phyloP scores from a whole-genome alignment of 2,888 invertebrate species.

The Cylloceria caligata region DNA sequence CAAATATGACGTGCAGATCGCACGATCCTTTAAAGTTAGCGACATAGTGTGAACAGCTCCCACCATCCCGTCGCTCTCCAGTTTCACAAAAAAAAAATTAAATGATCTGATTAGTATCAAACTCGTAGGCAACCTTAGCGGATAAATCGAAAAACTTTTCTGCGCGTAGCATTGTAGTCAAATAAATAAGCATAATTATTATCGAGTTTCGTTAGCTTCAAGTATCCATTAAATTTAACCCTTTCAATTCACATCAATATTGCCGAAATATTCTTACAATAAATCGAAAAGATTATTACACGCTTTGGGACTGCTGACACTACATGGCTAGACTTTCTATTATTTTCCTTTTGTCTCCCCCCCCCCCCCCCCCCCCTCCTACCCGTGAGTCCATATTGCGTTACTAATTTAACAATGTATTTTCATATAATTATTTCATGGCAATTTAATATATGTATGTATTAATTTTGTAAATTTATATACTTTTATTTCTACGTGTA shows the following conservation, averaged over 20 bases:
- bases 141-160: slow-evolving; percentile 58
- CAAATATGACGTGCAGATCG: slow-evolving; percentile 67
- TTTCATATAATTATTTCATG: slow-evolving; percentile 64
- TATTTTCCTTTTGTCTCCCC: slow-evolving; percentile 57
- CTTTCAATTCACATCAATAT: slow-evolving; percentile 58
- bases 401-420: slow-evolving; percentile 72
- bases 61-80: slow-evolving; percentile 67
- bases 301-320: slow-evolving; percentile 75
- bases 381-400: slow-evolving; percentile 80
- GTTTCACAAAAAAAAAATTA: slow-evolving; percentile 20
- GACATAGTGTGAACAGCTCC: slow-evolving; percentile 75
- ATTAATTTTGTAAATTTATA: slow-evolving; percentile 65
- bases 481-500: slow-evolving; percentile 66
- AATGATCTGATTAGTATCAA: slow-evolving; percentile 26
- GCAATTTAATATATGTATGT: slow-evolving; percentile 59
- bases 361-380: slow-evolving; percentile 20
- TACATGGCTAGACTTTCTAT: slow-evolving; percentile 74
- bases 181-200: slow-evolving; percentile 37
- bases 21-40: slow-evolving; percentile 68
- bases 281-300: slow-evolving; percentile 47
- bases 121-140: not conserved
- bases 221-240: slow-evolving; percentile 39
- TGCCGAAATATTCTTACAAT: slow-evolving; percentile 48
- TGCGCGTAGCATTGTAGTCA: slow-evolving; percentile 20
- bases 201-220: slow-evolving; percentile 14